Evolutionary conservation across 2,797 vertebrate genomes (phyloP).

Genomic region (Parotocinclus haroldoi): DNA sequence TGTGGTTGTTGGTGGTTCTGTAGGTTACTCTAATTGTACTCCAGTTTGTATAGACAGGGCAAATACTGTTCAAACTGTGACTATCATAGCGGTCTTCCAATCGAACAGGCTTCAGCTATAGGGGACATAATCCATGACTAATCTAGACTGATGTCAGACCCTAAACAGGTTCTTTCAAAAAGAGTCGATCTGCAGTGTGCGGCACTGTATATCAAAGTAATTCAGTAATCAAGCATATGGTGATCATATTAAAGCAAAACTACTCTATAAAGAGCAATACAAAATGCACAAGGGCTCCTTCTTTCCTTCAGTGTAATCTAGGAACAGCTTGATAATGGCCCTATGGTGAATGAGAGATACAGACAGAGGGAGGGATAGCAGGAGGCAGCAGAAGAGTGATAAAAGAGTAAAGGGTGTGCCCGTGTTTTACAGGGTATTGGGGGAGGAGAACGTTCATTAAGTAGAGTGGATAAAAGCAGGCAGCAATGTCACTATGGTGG

Average conservation of each 20-base stretch:
- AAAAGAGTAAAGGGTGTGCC: conserved; percentile 16
- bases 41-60: too few species aligned
- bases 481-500: conserved; percentile 21
- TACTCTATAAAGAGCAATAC: conserved; percentile 10
- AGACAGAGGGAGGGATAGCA: conserved; percentile 20
- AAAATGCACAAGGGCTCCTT: conserved; percentile 53
- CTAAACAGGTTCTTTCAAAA: too few species aligned
- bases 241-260: not conserved
- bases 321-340: conserved; percentile 32
- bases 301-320: conserved; percentile 49
- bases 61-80: too few species aligned
- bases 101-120: too few species aligned
- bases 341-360: conserved; percentile 33
- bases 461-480: conserved; percentile 35
- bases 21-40: not conserved
- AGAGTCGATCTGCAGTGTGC: too few species aligned
- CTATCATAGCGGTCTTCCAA: too few species aligned
- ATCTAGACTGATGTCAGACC: too few species aligned
- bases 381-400: conserved; percentile 20
- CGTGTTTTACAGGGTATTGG: conserved; percentile 15
- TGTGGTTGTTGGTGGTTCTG: not conserved
- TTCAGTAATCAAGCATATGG: too few species aligned
- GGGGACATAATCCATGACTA: too few species aligned
- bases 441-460: conserved; percentile 26
- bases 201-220: too few species aligned